These are phyloP conservation scores for Prostheceraeus crozeri DNA, from an alignment of 2,888 invertebrate species.

Conservation along the genomic window DNA sequence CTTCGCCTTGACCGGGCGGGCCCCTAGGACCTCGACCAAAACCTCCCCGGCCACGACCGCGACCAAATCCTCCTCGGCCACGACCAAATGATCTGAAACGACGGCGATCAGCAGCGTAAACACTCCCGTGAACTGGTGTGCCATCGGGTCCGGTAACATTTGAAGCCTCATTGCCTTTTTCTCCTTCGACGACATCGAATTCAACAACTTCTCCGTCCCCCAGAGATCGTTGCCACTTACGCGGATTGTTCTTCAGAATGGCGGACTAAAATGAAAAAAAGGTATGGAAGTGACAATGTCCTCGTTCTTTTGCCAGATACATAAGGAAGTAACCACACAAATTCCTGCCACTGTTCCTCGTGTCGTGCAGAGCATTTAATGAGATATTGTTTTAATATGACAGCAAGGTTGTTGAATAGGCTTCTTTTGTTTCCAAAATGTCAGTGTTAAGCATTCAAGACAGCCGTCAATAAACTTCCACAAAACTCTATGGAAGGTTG, in stretches of 20 bases:
- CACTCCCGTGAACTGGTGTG: constrained; percentile 84
- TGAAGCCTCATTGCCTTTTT: constrained; percentile 86
- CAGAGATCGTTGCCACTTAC: constrained; percentile 93
- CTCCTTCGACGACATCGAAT: constrained; percentile 96
- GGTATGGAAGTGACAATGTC: too few species aligned
- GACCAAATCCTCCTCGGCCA: constrained; percentile 20
- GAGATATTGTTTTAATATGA: too few species aligned
- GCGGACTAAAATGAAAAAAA: constrained; percentile 64
- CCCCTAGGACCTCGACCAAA: background rate
- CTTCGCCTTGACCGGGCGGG: too few species aligned
- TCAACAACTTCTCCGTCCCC: constrained; percentile 96
- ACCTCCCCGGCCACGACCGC: constrained; percentile 22
- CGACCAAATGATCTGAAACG: constrained; percentile 5
- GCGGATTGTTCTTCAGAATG: constrained; percentile 93
- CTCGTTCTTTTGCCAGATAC: too few species aligned
- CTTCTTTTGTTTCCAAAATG: too few species aligned
- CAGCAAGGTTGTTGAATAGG: too few species aligned
- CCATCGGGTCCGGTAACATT: constrained; percentile 93
- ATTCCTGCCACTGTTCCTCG: too few species aligned
- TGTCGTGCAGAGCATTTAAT: too few species aligned
- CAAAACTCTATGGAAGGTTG: too few species aligned
- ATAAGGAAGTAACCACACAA: too few species aligned
- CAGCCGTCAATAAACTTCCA: too few species aligned
- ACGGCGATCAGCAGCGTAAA: constrained; percentile 65
- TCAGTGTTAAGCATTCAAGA: too few species aligned